Percentiles rank a stretch among this genome's conserved stretches.
These are phyloP conservation scores for Iguana delicatissima DNA, from an alignment of 2,797 vertebrate species.

Conservation along the genomic window DNA sequence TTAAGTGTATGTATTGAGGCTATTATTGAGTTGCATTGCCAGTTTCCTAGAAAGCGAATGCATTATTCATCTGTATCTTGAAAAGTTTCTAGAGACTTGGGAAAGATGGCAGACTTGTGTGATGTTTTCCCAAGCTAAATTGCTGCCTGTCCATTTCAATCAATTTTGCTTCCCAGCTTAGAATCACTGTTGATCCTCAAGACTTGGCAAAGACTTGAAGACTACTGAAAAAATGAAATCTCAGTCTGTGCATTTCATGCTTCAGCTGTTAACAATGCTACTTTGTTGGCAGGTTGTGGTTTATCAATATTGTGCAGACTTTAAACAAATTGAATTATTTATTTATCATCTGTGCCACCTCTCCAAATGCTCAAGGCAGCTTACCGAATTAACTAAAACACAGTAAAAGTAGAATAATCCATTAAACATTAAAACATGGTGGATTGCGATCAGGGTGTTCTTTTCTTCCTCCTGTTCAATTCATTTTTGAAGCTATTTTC, in stretches of 20 bases:
- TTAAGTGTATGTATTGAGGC: not conserved
- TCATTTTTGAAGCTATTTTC: not conserved
- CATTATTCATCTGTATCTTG: not conserved
- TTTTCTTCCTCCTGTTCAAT: not conserved
- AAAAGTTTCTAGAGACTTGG: not conserved
- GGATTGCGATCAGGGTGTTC: not conserved
- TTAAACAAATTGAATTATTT: constrained; percentile 35
- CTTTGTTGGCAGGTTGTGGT: constrained; percentile 38
- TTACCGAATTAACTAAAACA: not conserved
- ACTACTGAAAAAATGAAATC: constrained; percentile 33
- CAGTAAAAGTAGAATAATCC: not conserved
- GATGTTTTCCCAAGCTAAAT: constrained; percentile 39
- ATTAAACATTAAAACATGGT: not conserved
- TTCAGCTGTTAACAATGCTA: not conserved
- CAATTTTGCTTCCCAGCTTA: constrained; percentile 34
- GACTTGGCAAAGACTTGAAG: constrained; percentile 42
- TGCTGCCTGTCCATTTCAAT: constrained; percentile 16
- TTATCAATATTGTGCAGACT: constrained; percentile 14
- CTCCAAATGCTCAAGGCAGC: not conserved
- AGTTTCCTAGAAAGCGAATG: constrained; percentile 19
- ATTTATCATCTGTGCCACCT: not conserved
- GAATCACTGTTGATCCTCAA: constrained; percentile 47
- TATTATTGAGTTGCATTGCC: not conserved
- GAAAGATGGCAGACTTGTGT: not conserved
- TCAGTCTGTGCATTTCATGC: constrained; percentile 46